Evolutionary conservation across 2,113 vertebrate genomes (phyloP), one percentile per base, ranked within the genome.

Genomic region (Charadrius vociferus): DNA sequence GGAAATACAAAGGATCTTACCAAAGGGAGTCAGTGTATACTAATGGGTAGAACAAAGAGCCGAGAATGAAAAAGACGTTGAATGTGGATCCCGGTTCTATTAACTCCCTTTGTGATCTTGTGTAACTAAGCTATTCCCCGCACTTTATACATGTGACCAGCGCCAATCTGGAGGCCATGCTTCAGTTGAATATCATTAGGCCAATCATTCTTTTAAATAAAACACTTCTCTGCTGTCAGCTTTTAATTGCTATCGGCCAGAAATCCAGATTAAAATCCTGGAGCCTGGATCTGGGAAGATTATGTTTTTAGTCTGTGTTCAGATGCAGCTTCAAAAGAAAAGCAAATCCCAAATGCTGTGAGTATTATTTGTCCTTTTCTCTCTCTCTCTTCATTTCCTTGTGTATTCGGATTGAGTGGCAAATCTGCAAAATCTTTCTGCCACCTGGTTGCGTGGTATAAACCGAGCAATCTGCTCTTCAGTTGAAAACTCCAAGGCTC

Each of bases 41-140:
- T 97, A 97, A 97, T 96, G 94, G 94, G 85, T 85, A 97, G 94
- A 97, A 96, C 97, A 97, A 97, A 97, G 96, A 95, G 78, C 37
- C 0, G 37, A 90, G 94, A 97, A 97, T 94, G 93, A 96, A 97
- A 96, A 96, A 91, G 94, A 90, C 1, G 0, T 91, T 86, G 89
- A 50, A 80, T 73, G 94, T 91, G 91, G 88, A 96, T 97, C 93
- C 87, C 10, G 23, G 74, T 87, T 95, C 96, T 96, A 95, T 97
- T 94, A 97, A 97, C 67, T 96, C 87, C 59, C 87, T 81, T 91
- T 97, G 89, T 97, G 96, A 96, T 96, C 96, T 83, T 16, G 71
- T 49, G 81, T n/a, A 94, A 92, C 81, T 80, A 22, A 96, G 95
- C 91, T 92, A 66, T 93, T 93, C 91, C 84, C 83, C 4, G 12